phyloP scores from a whole-genome alignment of 2,113 vertebrate genomes.

The Columba livia region DNA sequence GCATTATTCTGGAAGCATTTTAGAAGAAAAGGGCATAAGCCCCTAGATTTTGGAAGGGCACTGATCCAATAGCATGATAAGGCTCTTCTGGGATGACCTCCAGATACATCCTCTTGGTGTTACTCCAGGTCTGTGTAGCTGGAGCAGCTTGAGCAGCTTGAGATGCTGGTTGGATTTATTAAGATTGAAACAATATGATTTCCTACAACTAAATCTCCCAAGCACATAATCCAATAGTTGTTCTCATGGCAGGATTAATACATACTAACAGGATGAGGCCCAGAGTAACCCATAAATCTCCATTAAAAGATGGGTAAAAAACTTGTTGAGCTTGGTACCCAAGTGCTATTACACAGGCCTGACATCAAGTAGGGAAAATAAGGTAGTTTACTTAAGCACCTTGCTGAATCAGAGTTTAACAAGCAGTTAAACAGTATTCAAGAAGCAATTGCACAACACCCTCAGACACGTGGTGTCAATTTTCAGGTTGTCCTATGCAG shows the following conservation, averaged over 20 bases:
- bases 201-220: background rate
- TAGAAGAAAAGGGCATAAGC: background rate
- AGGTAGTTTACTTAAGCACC: background rate
- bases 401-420: background rate
- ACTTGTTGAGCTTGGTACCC: background rate
- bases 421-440: background rate
- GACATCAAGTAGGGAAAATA: background rate
- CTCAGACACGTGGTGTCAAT: too few relatives aligned
- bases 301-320: background rate
- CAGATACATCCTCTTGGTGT: background rate
- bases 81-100: background rate
- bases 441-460: too few relatives aligned
- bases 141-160: background rate
- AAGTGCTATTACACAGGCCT: background rate
- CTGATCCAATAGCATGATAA: background rate
- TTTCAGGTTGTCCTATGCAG: too few relatives aligned
- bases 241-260: background rate
- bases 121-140: background rate
- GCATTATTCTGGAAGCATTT: background rate
- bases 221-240: background rate
- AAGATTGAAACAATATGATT: background rate
- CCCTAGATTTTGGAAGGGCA: background rate
- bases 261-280: background rate
- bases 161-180: background rate
- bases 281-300: background rate